Base-by-base conservation (phyloP, 64 coral and sea anemone genomes). In the Anthopleura sola region DNA sequence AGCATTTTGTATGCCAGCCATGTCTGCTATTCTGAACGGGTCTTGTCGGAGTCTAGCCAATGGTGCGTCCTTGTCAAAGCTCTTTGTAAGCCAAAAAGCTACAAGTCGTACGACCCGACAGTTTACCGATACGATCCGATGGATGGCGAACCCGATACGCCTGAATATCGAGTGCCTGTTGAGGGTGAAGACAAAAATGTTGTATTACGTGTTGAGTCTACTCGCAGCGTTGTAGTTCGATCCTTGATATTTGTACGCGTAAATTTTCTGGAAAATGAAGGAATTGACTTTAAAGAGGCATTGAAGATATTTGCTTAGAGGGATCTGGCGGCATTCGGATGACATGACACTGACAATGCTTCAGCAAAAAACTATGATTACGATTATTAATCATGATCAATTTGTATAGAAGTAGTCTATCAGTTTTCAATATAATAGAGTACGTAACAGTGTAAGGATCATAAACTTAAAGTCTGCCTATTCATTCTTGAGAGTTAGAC, bases 1-100 rank as follows among this genome's bases (percentile, higher is more conserved):
- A 90, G 89, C 11, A 80, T 90, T 49, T 6, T 51, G 12, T 90
- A 90, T 29, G 49, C 89, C 5, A 55, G 82, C 21, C 89, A 90
- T 20, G 55, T 5, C 36, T 23, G 21, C 75, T 90, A 90, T 75
- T 55, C 89, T 11, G 71, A 86, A 37, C 49, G 75, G 33, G 37
- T 90, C 23, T 60, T 53, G 23, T 90, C 89, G 0, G 75, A 78
- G 16, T 31, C 31, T 0, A 14, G 50, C 12, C 54, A 68, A 18
- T 90, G 89, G 89, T 90, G 89, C 51, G 75, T 90, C 33, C 49
- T 90, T 16, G 49, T 90, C 32, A 90, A 85, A 84, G 89, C 75
- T 15, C 60, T 28, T 14, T 78, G 83, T 24, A 53, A 64, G 24
- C 83, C 84, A 20, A 18, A 31, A 2, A 75, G 33, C 56, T 76